A percentile compares a stretch with the other conserved stretches of the same genome.
Conservation (phyloP, 2,888 invertebrate genomes). For the Beris chalybata region DNA sequence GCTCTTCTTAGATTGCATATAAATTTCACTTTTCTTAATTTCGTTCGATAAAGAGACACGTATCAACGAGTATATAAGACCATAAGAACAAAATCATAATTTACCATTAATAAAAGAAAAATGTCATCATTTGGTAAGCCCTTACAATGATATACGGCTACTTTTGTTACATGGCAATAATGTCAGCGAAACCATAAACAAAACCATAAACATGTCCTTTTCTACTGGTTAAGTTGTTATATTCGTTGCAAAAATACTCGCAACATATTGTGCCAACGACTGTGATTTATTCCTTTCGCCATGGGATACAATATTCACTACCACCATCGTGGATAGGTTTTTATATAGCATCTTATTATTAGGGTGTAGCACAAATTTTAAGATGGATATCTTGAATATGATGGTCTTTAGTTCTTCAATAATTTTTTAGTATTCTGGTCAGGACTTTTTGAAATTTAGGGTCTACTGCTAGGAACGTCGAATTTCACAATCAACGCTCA, state of each 20-base stretch:
- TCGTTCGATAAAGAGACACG: too few relatives aligned
- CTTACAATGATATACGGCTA: constrained; percentile 24
- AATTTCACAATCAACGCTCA: too few relatives aligned
- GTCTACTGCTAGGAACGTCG: too few relatives aligned
- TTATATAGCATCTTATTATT: constrained; percentile 8
- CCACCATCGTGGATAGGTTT: neutral
- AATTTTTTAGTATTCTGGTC: too few relatives aligned
- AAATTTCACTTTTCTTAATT: too few relatives aligned
- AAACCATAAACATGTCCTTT: constrained; percentile 44
- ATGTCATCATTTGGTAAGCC: constrained; percentile 27
- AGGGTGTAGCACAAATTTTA: constrained; percentile 18
- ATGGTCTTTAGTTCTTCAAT: neutral
- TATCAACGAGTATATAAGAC: too few relatives aligned
- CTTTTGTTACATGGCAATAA: constrained; percentile 35
- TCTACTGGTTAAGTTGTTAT: constrained; percentile 39
- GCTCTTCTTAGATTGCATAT: too few relatives aligned
- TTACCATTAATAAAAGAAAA: constrained; percentile 22
- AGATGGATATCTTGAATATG: neutral
- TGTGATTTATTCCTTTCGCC: constrained; percentile 28
- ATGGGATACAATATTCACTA: neutral
- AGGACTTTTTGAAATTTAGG: too few relatives aligned
- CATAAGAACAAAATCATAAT: constrained; percentile 12
- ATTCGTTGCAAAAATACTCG: constrained; percentile 24
- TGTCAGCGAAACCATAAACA: constrained; percentile 42
- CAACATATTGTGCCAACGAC: constrained; percentile 29